phyloP scores from a whole-genome alignment of 2,797 vertebrate species.

The Thalassophryne amazonica region DNA sequence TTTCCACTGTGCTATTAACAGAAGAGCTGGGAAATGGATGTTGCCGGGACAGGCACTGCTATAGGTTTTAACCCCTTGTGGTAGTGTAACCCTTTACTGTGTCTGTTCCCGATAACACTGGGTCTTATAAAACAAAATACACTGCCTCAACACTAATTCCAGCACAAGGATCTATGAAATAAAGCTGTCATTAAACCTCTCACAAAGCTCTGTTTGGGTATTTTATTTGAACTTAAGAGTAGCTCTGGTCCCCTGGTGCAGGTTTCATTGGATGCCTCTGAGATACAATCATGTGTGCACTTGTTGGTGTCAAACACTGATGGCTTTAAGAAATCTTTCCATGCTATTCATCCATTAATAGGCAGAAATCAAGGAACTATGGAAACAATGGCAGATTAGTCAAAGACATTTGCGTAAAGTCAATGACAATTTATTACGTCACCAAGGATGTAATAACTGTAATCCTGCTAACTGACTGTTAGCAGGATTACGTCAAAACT shows the following conservation, averaged over 20 bases:
- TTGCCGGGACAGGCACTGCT: slow-evolving; percentile 58
- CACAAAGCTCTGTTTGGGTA: slow-evolving; percentile 59
- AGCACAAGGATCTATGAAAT: slow-evolving; percentile 61
- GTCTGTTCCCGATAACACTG: slow-evolving; percentile 59
- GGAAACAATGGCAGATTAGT: too few species aligned
- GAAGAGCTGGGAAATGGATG: slow-evolving; percentile 50
- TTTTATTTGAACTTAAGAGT: slow-evolving; percentile 70
- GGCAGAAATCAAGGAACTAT: too few species aligned
- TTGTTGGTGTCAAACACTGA: too few species aligned
- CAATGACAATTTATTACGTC: too few species aligned
- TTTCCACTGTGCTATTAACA: slow-evolving; percentile 72
- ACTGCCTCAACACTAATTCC: slow-evolving; percentile 28
- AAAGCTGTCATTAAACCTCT: slow-evolving; percentile 71
- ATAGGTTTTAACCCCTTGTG: slow-evolving; percentile 58
- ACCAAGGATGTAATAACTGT: too few species aligned
- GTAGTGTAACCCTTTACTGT: slow-evolving; percentile 20
- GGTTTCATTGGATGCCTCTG: too few species aligned
- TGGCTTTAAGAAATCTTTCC: too few species aligned
- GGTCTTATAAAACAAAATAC: slow-evolving; percentile 64
- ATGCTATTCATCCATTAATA: too few species aligned
- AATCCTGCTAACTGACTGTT: too few species aligned
- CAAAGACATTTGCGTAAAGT: too few species aligned
- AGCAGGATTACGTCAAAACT: too few species aligned
- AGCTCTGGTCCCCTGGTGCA: slow-evolving; percentile 42
- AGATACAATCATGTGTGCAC: too few species aligned